Base-by-base conservation (phyloP, 2,113 vertebrate genomes). In the Acrocephalus arundinaceus region DNA sequence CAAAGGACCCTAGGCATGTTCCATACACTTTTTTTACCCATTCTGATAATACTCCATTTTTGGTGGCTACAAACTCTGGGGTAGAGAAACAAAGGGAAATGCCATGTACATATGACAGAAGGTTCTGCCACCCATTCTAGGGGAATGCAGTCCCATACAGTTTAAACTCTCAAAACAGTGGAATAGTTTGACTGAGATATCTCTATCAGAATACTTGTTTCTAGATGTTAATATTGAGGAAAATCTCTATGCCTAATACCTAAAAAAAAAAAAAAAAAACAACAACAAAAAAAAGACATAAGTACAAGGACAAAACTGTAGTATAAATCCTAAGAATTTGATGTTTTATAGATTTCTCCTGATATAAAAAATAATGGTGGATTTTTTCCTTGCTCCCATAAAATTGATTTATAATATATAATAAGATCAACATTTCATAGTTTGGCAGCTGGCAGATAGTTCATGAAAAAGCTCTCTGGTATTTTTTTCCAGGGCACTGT, bases 301-400 rank as follows among this genome's bases (percentile, higher is more conserved):
- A 67, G 12, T 23, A 82, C 31, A 90, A 90, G 67, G 71, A 76
- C 67, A 94, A 76, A 57, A 57, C 10, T 45, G 46, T 58, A 75
- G 67, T 23, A 94, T 52, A 85, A 90, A 89, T 93, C 67, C 28
- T 57, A 54, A 90, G 37, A 93, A 83, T 57, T 49, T 6, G 3
- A 66, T 84, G 67, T 80, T 73, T 80, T 39, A 61, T 27, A 90
- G 83, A 83, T 96, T 90, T 92, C n/a, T 86, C 25, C 54, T 95
- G 80, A 80, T 55, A 58, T 48, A 49, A 94, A 92, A 75, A 92
- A 83, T 70, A 90, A 90, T 37, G 55, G 87, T 66, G 11, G 31
- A 71, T 66, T 89, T 89, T 52, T 95, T 66, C 54, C 73, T 91
- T 91, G 31, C 31, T 84, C 43, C n/a, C 59, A 80, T 66, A 90